Base-by-base conservation (phyloP, 1,140 invertebrate species). In the Procambarus clarkii region DNA sequence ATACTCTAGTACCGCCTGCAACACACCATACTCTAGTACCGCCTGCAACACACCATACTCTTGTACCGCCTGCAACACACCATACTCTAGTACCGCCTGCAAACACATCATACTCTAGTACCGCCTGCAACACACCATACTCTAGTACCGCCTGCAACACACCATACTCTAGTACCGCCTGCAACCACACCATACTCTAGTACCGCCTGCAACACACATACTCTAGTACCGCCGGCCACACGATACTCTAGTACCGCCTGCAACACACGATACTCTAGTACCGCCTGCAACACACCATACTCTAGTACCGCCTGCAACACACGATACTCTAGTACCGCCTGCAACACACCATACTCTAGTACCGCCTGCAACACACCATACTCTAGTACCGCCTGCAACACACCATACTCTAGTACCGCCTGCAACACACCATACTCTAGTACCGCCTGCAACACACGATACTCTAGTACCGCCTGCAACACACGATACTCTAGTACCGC, bases 301-400 rank as follows among this genome's bases (percentile, higher is more conserved):
- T 34, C 34, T 34, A 34, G 34, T 34, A 34, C 34, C 34, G 1
- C 34, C 86, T 88, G 86, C 46, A 76, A 58, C 48, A 81, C 7
- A 3, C n/a, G n/a, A n/a, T 81, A 54, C 8, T 8, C 13, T 54
- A 1, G 13, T 54, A 54, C 50, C 5, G 34, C 34, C 34, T 34
- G 34, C 34, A 34, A 34, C 34, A 34, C 34, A 34, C 34, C 34
- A 34, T 34, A 34, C 34, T 34, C 34, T 34, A 34, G 34, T 34
- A 34, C 34, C 34, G 1, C 34, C 86, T 88, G 86, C 46, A 76
- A 58, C 48, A 81, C 7, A 3, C n/a, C n/a, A n/a, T 81, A 54
- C 8, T 8, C 13, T 54, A 1, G 13, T 54, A 54, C 50, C 5
- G 34, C 34, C 34, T 34, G 34, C 34, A 34, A 34, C 34, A 34